Base-by-base conservation (phyloP, 2,888 invertebrate genomes). In the Phalera bucephala region DNA sequence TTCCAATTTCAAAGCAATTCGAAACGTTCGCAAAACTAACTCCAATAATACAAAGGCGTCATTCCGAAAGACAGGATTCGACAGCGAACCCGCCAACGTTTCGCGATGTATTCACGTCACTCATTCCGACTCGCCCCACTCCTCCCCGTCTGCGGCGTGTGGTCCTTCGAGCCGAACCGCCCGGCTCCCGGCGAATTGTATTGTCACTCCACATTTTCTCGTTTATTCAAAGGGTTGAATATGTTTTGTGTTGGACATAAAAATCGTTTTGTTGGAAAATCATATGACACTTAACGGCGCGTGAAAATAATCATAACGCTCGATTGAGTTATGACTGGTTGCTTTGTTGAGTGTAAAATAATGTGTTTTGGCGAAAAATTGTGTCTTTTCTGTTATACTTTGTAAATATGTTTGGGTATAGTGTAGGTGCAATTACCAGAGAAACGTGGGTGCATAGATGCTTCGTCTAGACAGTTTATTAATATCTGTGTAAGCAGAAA, bases 201-300 rank as follows among this genome's bases (percentile, higher is more conserved):
- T 56, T 64, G 66, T 66, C 65, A 64, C 50, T 56, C 45, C 50
- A 46, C 39, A 59, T 60, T 51, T 54, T 55, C 49, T 43, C 32
- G 40, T 40, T 36, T 31, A 44, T 56, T 59, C 53, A 61, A 58
- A 58, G 47, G 47, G 48, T 53, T 59, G 57, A 58, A 53, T 55
- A 55, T 59, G 40, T 52, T 52, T 59, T 49, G 47, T 60, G 52
- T 40, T 39, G 31, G 45, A 62, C 45, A 56, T 45, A 42, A 53
- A 33, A 53, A 51, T 41, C 45, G 33, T 40, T 56, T 55, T 43
- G 56, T 47, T 45, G 54, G 34, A 35, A 52, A 51, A 60, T 56
- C 33, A 54, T 47, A 39, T 31, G 47, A 47, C 38, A 44, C 36
- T 28, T 46, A 42, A 33, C 34, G 33, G 33, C 22, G 30, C 23